Evolutionary conservation across 2,888 invertebrate species (phyloP).

Genomic region (Meteorus colon): DNA sequence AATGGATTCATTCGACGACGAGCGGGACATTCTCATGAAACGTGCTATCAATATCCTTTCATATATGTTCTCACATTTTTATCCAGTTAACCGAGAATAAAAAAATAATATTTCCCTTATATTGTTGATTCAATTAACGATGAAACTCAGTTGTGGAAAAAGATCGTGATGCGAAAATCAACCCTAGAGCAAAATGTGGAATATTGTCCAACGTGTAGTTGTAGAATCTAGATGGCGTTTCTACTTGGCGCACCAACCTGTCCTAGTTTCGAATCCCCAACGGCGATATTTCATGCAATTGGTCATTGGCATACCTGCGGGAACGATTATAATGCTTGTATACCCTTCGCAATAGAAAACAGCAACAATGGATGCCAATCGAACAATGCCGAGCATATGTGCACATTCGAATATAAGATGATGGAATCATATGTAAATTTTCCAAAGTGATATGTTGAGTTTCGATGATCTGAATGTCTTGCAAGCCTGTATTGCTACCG

Average conservation of each 20-base stretch:
- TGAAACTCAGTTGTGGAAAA: background rate
- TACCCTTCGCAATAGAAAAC: background rate
- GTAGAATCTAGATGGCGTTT: background rate
- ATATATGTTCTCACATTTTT: background rate
- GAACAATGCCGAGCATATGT: background rate
- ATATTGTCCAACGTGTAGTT: background rate
- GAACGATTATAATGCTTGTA: background rate
- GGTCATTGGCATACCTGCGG: conserved; percentile 5
- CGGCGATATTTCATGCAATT: conserved; percentile 34
- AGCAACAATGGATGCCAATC: background rate
- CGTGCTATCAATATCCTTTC: background rate
- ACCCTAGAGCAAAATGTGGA: background rate
- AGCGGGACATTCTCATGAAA: too few relatives aligned
- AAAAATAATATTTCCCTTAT: background rate
- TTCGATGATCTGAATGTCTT: too few relatives aligned
- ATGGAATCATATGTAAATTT: too few relatives aligned
- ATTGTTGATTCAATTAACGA: background rate
- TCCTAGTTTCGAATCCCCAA: conserved; percentile 45
- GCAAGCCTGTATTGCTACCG: too few relatives aligned
- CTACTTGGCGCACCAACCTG: conserved; percentile 13
- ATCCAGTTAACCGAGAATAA: background rate
- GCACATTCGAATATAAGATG: too few relatives aligned
- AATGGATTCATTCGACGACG: too few relatives aligned
- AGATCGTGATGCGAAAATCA: background rate
- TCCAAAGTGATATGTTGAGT: too few relatives aligned